Base-by-base conservation (phyloP, 2,113 vertebrate genomes). In the Lampris incognitus region DNA sequence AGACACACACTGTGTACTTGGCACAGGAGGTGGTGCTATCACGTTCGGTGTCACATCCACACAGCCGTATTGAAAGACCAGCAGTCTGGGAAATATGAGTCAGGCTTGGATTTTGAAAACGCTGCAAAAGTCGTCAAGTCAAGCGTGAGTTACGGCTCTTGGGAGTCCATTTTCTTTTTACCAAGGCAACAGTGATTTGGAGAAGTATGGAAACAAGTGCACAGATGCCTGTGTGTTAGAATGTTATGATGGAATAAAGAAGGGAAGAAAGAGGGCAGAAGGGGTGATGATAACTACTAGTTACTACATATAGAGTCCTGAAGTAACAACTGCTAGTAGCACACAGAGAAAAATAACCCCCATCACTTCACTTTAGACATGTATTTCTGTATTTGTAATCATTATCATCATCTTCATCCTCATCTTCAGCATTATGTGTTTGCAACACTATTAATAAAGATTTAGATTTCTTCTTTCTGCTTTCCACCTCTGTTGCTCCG, bases 1-100 rank as follows among this genome's bases (percentile, higher is more conserved):
- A 74, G 81, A 82, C 75, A 89, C 72, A 89, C 83, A 77, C 82
- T 85, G 79, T 90, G 86, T 89, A 82, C 88, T 91, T 87, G 86
- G 79, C 81, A 71, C 76, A 87, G 89, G 82, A 88, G 88, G 89
- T 81, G 80, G 83, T 80, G 86, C 72, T 76, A 85, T 92, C 82
- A 85, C 81, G 81, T 90, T 89, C 55, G 84, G 78, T 88, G 85
- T 91, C 81, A 79, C 85, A 71, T 52, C 72, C 84, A 66, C 76
- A 52, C 85, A 79, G 75, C 79, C 73, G 46, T 88, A 88, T 89
- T 89, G 80, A 79, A 83, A 85, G 76, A 76, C 61, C 66, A 78
- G 78, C 87, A 83, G 76, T 81, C 74, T 72, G 81, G 81, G 83
- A 84, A 85, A 86, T 79, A 83, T 89, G 88, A 91, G 76, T 92